phyloP scores from a whole-genome alignment of 2,113 vertebrate genomes.

The Cariama cristata region DNA sequence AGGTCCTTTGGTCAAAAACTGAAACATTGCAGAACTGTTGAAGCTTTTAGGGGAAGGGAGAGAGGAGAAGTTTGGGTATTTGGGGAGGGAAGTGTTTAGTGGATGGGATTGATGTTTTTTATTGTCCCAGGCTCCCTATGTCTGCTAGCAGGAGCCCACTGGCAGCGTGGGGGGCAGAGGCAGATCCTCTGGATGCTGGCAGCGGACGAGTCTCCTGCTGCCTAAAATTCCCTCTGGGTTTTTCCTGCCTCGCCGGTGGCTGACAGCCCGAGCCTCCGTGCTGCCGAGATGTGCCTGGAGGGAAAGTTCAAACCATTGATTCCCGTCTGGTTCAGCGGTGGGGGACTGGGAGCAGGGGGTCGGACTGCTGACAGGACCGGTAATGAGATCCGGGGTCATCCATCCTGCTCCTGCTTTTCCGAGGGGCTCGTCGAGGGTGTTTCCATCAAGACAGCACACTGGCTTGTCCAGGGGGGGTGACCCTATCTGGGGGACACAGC shows the following conservation, averaged over 20 bases:
- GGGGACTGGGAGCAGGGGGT: background rate
- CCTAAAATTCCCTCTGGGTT: background rate
- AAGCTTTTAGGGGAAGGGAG: background rate
- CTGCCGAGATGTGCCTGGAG: background rate
- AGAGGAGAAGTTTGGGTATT: background rate
- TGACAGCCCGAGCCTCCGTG: accelerated
- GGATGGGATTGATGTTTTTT: background rate
- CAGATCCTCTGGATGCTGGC: background rate
- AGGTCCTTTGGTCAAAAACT: background rate
- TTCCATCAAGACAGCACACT: accelerated
- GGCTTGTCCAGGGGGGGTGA: accelerated
- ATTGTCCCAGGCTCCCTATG: background rate
- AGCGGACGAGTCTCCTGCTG: background rate
- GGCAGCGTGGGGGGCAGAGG: background rate
- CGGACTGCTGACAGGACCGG: background rate
- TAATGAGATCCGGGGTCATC: accelerated
- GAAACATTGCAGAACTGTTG: accelerated
- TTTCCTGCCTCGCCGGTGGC: background rate
- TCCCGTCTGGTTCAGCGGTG: accelerated
- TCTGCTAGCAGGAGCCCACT: background rate
- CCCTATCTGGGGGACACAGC: accelerated
- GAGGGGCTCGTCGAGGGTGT: background rate
- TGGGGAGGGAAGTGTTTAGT: background rate
- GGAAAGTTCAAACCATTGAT: background rate
- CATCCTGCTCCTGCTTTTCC: background rate